Percentiles rank a stretch among this genome's conserved stretches.
Evolutionary conservation across 2,797 vertebrate species (phyloP).

Genomic region (Neosalanx taihuensis): DNA sequence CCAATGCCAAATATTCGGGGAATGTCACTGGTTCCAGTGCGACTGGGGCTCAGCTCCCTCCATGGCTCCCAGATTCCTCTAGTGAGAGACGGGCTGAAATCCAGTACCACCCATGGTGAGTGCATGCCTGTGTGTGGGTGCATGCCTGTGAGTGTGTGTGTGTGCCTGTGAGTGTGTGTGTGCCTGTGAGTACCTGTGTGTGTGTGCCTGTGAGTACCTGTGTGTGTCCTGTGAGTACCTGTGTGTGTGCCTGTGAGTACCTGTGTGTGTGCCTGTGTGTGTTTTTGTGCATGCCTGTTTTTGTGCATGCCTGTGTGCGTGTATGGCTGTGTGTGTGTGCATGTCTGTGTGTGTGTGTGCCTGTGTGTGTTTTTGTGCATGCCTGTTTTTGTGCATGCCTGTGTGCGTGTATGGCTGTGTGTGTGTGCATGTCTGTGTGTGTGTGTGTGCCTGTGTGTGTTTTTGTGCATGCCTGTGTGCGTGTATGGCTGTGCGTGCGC

Average conservation of each 20-base stretch:
- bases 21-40: constrained; percentile 51
- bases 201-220: not conserved
- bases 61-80: not conserved
- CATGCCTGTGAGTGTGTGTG: not conserved
- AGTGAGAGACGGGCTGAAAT: not conserved
- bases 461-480: not conserved
- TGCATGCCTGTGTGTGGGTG: not conserved
- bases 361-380: not conserved
- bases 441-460: not conserved
- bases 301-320: too few relatives aligned
- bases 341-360: too few relatives aligned
- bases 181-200: not conserved
- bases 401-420: not conserved
- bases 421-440: not conserved
- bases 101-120: not conserved
- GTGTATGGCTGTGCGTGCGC: not conserved
- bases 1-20: constrained; percentile 59
- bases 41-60: constrained; percentile 79
- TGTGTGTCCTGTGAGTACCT: not conserved
- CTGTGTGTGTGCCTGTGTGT: not conserved
- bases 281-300: not conserved
- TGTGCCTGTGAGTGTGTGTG: not conserved
- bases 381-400: not conserved
- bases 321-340: not conserved
- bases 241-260: not conserved